These are phyloP conservation scores for Cephus pygmeus DNA, from an alignment of 2,888 invertebrate species.

Conservation along the genomic window DNA sequence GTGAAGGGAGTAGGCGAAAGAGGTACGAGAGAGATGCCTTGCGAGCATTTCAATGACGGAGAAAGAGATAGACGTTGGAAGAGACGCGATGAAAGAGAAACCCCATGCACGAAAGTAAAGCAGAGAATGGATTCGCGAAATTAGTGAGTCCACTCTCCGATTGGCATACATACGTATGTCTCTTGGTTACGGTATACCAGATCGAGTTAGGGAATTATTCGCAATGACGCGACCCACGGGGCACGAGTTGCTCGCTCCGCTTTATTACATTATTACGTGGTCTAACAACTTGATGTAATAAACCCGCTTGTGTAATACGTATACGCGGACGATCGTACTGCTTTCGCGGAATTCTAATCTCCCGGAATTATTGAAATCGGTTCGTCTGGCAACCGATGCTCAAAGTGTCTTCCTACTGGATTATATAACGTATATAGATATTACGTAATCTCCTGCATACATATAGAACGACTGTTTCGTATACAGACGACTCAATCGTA, in stretches of 20 bases:
- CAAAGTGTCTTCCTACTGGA: not conserved
- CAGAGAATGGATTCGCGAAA: not conserved
- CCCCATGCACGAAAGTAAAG: not conserved
- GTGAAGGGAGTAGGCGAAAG: not conserved
- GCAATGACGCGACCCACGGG: not conserved
- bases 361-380: not conserved
- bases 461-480: not conserved
- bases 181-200: not conserved
- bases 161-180: not conserved
- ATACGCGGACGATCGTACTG: not conserved
- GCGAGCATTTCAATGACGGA: not conserved
- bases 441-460: not conserved
- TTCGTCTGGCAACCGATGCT: not conserved
- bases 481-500: not conserved
- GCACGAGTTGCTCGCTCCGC: not conserved
- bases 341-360: not conserved
- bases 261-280: not conserved
- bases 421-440: not conserved
- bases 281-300: constrained; percentile 1
- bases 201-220: not conserved
- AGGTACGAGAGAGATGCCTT: not conserved
- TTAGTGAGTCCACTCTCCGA: not conserved
- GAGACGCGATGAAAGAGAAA: not conserved
- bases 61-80: not conserved
- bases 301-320: not conserved